Evolutionary conservation across 2,888 invertebrate genomes (phyloP).

Genomic region (Apocheima hispidaria): DNA sequence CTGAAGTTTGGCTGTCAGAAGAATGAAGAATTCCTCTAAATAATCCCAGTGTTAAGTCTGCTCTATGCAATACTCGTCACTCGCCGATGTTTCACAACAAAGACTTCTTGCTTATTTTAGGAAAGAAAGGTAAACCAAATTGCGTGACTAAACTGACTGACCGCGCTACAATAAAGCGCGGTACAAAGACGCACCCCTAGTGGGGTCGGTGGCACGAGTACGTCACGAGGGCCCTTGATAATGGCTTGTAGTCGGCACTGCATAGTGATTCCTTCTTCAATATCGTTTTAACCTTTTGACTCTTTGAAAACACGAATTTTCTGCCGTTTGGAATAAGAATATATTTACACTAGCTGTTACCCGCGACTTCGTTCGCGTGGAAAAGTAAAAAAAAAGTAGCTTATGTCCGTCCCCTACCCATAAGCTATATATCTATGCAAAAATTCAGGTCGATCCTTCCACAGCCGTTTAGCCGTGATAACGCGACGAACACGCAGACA

Average conservation of each 20-base stretch:
- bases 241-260: neutral
- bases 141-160: constrained; percentile 45
- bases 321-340: neutral
- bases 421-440: no score
- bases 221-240: constrained; percentile 22
- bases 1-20: no score
- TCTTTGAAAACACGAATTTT: neutral
- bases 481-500: no score
- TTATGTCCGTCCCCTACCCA: no score
- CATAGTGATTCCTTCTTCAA: neutral
- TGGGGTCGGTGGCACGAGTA: constrained; percentile 43
- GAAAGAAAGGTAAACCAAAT: constrained; percentile 45
- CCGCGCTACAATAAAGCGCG: constrained; percentile 31
- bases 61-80: no score
- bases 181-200: constrained; percentile 42
- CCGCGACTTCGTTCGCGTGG: no score
- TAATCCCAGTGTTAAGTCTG: no score
- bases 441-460: no score
- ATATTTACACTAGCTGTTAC: no score
- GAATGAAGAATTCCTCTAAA: no score
- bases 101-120: neutral
- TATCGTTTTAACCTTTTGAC: neutral
- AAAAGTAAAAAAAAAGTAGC: no score
- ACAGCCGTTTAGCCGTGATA: no score
- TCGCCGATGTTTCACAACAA: neutral